A percentile compares a stretch with the other conserved stretches of the same genome.
Evolutionary conservation across 2,888 invertebrate genomes (phyloP).

Genomic region (Trachelus troglodyta): DNA sequence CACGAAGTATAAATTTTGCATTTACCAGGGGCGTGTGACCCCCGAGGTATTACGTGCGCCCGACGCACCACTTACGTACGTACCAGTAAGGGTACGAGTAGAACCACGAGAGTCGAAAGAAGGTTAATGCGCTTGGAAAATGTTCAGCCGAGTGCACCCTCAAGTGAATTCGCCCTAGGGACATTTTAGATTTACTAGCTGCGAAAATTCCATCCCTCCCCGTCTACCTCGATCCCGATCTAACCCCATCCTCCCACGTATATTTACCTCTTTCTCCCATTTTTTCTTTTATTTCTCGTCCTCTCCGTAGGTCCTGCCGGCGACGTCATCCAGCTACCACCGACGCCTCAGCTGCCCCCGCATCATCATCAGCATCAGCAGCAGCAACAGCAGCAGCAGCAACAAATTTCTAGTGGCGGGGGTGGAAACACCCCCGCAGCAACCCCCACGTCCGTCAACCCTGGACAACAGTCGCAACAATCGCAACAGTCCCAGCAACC

Average conservation of each 20-base stretch:
- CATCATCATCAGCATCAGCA: conserved; percentile 65
- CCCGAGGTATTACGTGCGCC: too few species aligned
- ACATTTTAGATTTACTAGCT: conserved; percentile 7
- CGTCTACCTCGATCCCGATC: background rate
- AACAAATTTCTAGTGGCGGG: conserved; percentile 39
- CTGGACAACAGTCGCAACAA: conserved; percentile 51
- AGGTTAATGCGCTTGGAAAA: background rate
- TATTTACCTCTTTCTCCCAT: conserved; percentile 4
- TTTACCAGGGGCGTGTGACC: too few species aligned
- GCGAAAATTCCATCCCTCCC: background rate
- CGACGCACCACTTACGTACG: too few species aligned
- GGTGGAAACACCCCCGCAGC: conserved; percentile 58
- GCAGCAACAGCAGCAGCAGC: conserved; percentile 71
- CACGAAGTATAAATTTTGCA: too few species aligned
- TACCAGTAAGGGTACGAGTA: too few species aligned
- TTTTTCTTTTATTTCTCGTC: background rate
- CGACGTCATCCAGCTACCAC: conserved; percentile 61
- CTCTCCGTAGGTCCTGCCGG: conserved; percentile 44
- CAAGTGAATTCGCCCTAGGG: background rate
- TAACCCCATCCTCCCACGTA: background rate
- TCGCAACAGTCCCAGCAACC: conserved; percentile 69
- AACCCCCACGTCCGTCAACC: conserved; percentile 49
- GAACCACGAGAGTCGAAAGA: background rate
- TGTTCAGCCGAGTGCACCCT: background rate
- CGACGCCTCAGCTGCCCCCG: conserved; percentile 57